Percentiles rank a stretch among this genome's conserved stretches.
phyloP scores from a whole-genome alignment of 2,888 invertebrate species.

The Thera britannica region DNA sequence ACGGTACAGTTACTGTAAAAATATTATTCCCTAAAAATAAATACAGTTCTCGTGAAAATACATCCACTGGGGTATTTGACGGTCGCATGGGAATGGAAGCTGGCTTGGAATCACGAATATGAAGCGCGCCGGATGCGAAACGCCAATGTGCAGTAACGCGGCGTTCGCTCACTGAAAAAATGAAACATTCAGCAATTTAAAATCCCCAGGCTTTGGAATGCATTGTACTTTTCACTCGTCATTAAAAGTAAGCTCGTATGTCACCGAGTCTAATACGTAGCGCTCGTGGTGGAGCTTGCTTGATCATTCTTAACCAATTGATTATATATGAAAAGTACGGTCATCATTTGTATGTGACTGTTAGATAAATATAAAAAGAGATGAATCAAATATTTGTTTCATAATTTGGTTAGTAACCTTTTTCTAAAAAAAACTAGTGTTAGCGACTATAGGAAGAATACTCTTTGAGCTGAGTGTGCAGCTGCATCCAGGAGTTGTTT shows the following conservation, averaged over 20 bases:
- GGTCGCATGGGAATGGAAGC: slow-evolving; percentile 44
- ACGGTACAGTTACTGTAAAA: slow-evolving; percentile 16
- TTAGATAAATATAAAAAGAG: too few relatives aligned
- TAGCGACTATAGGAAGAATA: too few relatives aligned
- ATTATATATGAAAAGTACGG: too few relatives aligned
- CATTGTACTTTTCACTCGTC: slow-evolving; percentile 55
- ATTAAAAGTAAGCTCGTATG: slow-evolving; percentile 42
- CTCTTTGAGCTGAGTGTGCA: too few relatives aligned
- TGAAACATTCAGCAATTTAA: slow-evolving; percentile 61
- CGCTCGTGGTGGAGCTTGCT: too few relatives aligned
- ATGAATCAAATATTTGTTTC: too few relatives aligned
- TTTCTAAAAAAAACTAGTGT: too few relatives aligned
- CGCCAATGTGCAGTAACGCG: slow-evolving; percentile 65
- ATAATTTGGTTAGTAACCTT: too few relatives aligned
- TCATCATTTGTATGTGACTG: too few relatives aligned
- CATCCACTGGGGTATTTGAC: slow-evolving; percentile 35
- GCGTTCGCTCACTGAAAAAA: slow-evolving; percentile 58
- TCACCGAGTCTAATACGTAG: not conserved
- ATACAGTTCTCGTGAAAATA: slow-evolving; percentile 22
- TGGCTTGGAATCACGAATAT: slow-evolving; percentile 59
- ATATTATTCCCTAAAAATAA: slow-evolving; percentile 18
- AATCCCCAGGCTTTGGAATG: slow-evolving; percentile 52
- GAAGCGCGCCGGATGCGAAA: slow-evolving; percentile 69
- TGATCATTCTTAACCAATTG: too few relatives aligned
- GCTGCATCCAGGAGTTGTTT: too few relatives aligned